Evolutionary conservation across 2,888 invertebrate species (phyloP), one percentile per base, ranked within the genome.

Genomic region (Phyllotreta cruciferae): DNA sequence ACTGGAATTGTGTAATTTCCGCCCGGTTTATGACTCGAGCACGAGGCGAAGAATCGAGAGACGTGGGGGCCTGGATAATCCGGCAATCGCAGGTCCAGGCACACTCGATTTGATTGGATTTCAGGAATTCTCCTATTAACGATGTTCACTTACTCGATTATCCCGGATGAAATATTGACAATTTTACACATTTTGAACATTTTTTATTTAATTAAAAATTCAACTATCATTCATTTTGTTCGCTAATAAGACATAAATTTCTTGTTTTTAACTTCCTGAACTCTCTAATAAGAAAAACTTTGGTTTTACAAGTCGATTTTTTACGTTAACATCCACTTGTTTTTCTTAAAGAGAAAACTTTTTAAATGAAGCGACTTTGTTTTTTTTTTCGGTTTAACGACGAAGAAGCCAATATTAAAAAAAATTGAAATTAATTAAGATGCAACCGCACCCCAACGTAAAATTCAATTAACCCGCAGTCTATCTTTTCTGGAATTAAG

Each of bases 101-200:
- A 75, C 77, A 77, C 77, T 79, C 76, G 76, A 78, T 78, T 78
- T 77, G 78, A 79, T 78, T 78, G 78, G 79, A 78, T 78, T 74
- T 74, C 69, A 75, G 74, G 76, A 75, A 76, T 24, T 24, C 75
- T 73, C 75, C 76, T 76, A 72, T 77, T 71, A 76, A 75, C 76
- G 75, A 75, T 74, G 71, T 13, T 34, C 54, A 56, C 37, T 62
- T 63, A 55, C 63, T 54, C 66, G 50, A 49, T 57, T 49, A 14
- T 6, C 36, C 9, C 49, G 58, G 44, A 37, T 42, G 9, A 35
- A 63, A 64, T 64, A 66, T 66, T 36, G 36, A 50, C 52, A 35
- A 50, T 50, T 58, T 56, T 42, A 9, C 10, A 34, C 10, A 9
- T 47, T 38, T 24, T 24, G n/a, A n/a, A 47, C 1, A 47, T 47